phyloP scores from a whole-genome alignment of 2,113 vertebrate genomes.

The Vidua macroura region DNA sequence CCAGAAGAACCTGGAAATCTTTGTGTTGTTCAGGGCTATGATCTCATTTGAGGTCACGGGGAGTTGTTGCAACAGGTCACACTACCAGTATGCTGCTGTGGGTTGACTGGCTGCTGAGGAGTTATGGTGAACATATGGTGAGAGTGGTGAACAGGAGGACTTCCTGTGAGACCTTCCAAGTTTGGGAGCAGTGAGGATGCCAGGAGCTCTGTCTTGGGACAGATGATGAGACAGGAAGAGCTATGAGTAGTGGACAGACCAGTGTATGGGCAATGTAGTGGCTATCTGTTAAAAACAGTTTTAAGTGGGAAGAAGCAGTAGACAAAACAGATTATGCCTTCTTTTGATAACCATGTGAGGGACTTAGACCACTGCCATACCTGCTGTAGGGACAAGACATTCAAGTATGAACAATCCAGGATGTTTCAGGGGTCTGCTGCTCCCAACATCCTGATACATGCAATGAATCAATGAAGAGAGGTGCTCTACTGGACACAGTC shows the following conservation, averaged over 20 bases:
- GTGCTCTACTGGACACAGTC: neutral
- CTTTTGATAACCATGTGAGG: rapidly evolving
- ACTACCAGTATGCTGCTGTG: rapidly evolving
- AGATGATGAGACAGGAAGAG: neutral
- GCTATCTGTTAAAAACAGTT: neutral
- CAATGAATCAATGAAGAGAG: neutral
- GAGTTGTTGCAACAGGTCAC: neutral
- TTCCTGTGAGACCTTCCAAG: neutral
- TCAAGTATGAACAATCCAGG: neutral
- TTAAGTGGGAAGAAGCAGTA: neutral
- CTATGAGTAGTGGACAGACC: neutral
- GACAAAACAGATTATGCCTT: neutral
- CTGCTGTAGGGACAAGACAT: neutral
- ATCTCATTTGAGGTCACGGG: rapidly evolving
- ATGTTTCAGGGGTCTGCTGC: neutral
- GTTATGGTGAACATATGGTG: neutral
- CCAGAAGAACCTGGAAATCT: neutral
- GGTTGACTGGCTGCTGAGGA: neutral
- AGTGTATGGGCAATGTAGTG: rapidly evolving
- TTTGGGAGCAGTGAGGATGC: neutral
- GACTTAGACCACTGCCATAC: neutral
- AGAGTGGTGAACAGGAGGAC: rapidly evolving
- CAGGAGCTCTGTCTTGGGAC: neutral
- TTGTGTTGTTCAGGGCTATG: rapidly evolving
- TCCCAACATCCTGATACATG: neutral